Evolutionary conservation across 2,113 vertebrate genomes (phyloP).

Genomic region (Colaptes auratus): DNA sequence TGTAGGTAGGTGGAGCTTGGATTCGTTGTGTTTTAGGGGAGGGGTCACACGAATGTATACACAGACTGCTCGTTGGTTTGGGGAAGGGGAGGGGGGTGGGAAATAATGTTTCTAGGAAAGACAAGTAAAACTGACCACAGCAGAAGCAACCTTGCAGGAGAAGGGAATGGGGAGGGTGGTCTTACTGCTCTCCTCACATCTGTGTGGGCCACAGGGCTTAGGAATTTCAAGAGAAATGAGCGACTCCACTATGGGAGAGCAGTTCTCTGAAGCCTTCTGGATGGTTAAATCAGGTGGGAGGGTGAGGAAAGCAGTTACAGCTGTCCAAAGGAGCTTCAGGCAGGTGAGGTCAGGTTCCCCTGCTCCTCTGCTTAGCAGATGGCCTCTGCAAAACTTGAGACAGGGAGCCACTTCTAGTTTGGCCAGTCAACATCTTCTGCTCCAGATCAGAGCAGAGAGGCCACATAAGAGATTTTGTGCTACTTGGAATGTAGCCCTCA

Average conservation of each 20-base stretch:
- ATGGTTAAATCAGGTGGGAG: not conserved
- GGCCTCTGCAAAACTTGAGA: not conserved
- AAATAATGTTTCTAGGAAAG: not conserved
- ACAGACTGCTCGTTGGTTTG: not conserved
- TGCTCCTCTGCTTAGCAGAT: not conserved
- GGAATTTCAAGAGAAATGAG: not conserved
- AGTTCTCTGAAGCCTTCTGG: not conserved
- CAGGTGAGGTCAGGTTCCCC: not conserved
- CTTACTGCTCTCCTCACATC: not conserved
- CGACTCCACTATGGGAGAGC: not conserved
- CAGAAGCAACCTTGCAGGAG: not conserved
- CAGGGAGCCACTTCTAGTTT: not conserved
- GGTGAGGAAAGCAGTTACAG: not conserved
- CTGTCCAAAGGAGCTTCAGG: not conserved
- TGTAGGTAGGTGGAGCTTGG: not conserved
- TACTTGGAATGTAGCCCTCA: not conserved
- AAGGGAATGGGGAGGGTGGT: not conserved
- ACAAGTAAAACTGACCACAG: not conserved
- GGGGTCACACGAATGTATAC: not conserved
- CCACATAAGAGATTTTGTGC: not conserved
- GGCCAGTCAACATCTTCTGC: not conserved
- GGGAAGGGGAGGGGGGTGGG: not conserved
- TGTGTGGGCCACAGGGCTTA: not conserved
- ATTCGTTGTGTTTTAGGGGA: not conserved
- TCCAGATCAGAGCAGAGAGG: not conserved